Evolutionary conservation across 2,888 invertebrate species (phyloP).

Genomic region (Rugalucina vietnamica): DNA sequence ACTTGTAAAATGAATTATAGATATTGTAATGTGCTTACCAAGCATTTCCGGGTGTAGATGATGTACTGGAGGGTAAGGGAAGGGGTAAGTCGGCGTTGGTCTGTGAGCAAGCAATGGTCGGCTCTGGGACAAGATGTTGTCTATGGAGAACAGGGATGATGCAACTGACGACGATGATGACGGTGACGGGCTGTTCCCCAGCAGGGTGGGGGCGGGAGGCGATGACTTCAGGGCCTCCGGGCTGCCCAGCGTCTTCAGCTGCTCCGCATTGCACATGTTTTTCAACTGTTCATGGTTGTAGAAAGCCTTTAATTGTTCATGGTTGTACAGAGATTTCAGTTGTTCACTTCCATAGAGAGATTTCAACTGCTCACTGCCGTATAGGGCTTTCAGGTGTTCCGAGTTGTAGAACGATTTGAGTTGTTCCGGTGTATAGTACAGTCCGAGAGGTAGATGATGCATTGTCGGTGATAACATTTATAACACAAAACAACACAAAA

Average conservation of each 20-base stretch:
- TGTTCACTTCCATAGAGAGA: slow-evolving; percentile 56
- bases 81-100: slow-evolving; percentile 62
- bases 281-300: slow-evolving; percentile 53
- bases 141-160: slow-evolving; percentile 61
- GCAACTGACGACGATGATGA: slow-evolving; percentile 35
- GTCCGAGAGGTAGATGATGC: slow-evolving; percentile 60
- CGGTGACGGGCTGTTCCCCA: slow-evolving; percentile 39
- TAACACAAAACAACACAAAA: neutral
- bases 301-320: slow-evolving; percentile 56
- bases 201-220: slow-evolving; percentile 49
- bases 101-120: slow-evolving; percentile 58
- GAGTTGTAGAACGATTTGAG: slow-evolving; percentile 55
- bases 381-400: slow-evolving; percentile 56
- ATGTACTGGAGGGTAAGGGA: slow-evolving; percentile 55
- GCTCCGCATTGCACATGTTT: slow-evolving; percentile 38
- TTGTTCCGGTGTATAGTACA: slow-evolving; percentile 63
- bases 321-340: slow-evolving; percentile 53
- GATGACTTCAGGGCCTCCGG: slow-evolving; percentile 55
- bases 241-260: slow-evolving; percentile 48
- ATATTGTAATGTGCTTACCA: slow-evolving; percentile 55
- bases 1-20: too few relatives aligned
- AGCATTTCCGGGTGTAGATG: slow-evolving; percentile 61
- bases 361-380: slow-evolving; percentile 57
- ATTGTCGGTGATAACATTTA: slow-evolving; percentile 27
- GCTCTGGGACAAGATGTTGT: slow-evolving; percentile 61